Base-by-base conservation (phyloP, 2,113 vertebrate species). In the Jaculus jaculus region DNA sequence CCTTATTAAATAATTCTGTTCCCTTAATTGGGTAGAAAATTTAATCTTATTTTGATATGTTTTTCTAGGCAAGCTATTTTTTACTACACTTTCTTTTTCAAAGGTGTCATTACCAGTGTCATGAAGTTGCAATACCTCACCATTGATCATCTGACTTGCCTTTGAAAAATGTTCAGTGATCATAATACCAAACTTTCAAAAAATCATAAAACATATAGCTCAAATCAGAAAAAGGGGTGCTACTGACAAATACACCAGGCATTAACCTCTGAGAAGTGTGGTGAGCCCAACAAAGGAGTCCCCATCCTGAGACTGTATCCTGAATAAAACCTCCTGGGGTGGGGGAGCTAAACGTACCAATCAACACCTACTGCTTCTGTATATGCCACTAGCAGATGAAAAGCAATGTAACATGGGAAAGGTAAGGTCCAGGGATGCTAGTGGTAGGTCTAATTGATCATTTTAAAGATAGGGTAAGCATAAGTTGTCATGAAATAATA, bases 1-100 rank as follows among this genome's bases (percentile, higher is more conserved):
- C n/a, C 15, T 65, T 42, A 90, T 61, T 92, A 89, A 90, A 92
- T 87, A 84, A 37, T 90, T 65, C 39, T 24, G 84, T 84, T 58
- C 71, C 85, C 65, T 77, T 20, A 42, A 66, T 54, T 88, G 11
- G 75, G 47, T 65, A 5, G 24, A 83, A 17, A 90, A 32, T n/a
- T 89, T 91, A 89, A 92, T 65, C 1, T 20, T 87, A 69, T 54
- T 93, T 94, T 74, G 42, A 37, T 66, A 4, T 63, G 51, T 26
- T 85, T 92, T 91, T 28, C 37, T 79, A 68, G 82, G 66, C 34
- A 86, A 83, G 3, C 1, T 88, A 5, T 34, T 92, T 66, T 21
- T 54, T 71, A 3, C 23, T 85, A 0, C 77, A 84, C 21, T 60
- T 71, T 95, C 79, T 71, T 91, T 91, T 90, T 51, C 11, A 77